These are phyloP conservation scores for Philonicus albiceps DNA, from an alignment of 2,888 invertebrate genomes.

Conservation along the genomic window DNA sequence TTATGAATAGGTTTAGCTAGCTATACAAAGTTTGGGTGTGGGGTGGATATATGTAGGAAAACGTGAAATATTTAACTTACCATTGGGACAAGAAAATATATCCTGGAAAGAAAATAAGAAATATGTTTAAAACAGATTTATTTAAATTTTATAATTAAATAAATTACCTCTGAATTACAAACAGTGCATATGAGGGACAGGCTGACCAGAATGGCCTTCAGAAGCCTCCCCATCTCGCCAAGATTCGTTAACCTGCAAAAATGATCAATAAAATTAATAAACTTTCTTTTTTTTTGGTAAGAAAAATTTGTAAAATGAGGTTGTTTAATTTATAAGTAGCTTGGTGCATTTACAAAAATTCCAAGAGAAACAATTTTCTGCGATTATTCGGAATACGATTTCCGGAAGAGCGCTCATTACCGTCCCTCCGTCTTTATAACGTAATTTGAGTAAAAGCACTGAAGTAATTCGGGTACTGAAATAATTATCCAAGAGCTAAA, in stretches of 20 bases:
- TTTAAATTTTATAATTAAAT: neutral
- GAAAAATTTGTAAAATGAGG: neutral
- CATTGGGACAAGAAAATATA: conserved; percentile 63
- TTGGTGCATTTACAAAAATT: neutral
- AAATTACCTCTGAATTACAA: conserved; percentile 52
- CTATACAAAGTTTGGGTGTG: neutral
- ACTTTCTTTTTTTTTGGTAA: neutral
- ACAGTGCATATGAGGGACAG: conserved; percentile 60
- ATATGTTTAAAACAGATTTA: neutral
- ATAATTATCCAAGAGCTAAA: conserved; percentile 6
- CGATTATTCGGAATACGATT: neutral
- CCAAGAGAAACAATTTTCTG: neutral
- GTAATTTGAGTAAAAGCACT: conserved; percentile 33
- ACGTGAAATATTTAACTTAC: conserved; percentile 54
- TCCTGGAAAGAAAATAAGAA: conserved; percentile 53
- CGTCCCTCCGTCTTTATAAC: neutral
- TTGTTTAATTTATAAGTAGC: neutral
- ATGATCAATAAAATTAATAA: neutral
- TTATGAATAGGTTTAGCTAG: neutral
- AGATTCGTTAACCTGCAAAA: conserved; percentile 47
- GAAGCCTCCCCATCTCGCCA: conserved; percentile 58
- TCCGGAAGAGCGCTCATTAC: conserved; percentile 22
- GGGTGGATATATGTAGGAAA: too few relatives aligned
- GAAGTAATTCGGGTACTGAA: conserved; percentile 16
- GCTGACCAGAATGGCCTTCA: conserved; percentile 63